Evolutionary conservation across 2,888 invertebrate species (phyloP), one percentile per base, ranked within the genome.

Genomic region (Diaperis boleti): DNA sequence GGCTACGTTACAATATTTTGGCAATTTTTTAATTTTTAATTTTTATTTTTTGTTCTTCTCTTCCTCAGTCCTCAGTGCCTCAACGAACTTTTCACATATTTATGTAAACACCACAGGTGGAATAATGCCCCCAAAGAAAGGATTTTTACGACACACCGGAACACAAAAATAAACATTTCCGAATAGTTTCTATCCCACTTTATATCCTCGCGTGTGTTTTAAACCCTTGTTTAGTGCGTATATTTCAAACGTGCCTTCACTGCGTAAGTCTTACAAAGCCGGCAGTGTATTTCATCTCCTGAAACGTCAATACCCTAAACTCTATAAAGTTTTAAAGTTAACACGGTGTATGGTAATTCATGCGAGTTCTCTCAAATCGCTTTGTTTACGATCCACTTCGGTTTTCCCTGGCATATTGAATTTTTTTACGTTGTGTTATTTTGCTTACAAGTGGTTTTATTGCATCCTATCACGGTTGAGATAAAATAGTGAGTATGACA

Each of bases 191-290:
- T 52, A 39, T 52, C 22, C 35, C 22, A 39, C 22, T 52, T 37
- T 52, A 52, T 37, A 39, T 26, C n/a, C 37, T 37, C 37, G 4
- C 8, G 22, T 26, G 52, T 52, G 41, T 42, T 42, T 42, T 52
- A 52, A 39, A 39, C 35, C 22, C 26, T 8, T 52, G 35, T 52
- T 52, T 35, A 52, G 37, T 35, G 18, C 20, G 22, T 20, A 14
- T 20, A 37, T 52, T 52, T 52, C 17, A 39, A 52, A 52, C 47
- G 47, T 52, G 35, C 39, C 15, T 52, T 20, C 20, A 37, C 14
- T 37, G 52, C 52, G 35, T 39, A 14, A 11, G 15, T 13, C 11
- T 17, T 5, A 47, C 15, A 47, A 47, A 47, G 15, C 15, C 31
- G 17, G 10, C 31, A 47, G 15, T 31, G 11, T 45, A 15, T 31